phyloP scores from a whole-genome alignment of 35 echinoderm and acorn worm species.

The Eucidaris tribuloides region DNA sequence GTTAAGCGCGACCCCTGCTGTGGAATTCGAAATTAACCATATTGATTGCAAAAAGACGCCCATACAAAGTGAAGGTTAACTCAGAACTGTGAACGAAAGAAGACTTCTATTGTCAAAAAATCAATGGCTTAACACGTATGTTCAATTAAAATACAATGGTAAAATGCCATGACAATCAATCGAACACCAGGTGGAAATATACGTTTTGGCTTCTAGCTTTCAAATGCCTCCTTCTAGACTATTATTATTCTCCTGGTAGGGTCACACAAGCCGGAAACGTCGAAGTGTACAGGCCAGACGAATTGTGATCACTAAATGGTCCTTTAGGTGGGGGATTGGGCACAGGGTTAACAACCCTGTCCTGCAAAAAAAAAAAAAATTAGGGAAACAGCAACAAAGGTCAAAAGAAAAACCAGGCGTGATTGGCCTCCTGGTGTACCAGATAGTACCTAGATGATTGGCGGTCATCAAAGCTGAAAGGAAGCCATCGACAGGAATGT shows the following conservation, averaged over 20 bases:
- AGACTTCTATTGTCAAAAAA: too few relatives aligned
- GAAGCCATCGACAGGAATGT: constrained; percentile 2
- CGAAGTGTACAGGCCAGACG: constrained; percentile 5
- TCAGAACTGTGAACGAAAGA: too few relatives aligned
- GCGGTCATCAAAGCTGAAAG: constrained; percentile 2
- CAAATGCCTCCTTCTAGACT: too few relatives aligned
- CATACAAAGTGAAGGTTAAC: too few relatives aligned
- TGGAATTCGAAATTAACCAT: too few relatives aligned
- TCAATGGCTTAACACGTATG: too few relatives aligned
- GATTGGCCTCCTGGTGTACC: not conserved
- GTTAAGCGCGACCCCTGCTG: too few relatives aligned
- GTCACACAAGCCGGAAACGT: not conserved
- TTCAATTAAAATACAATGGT: too few relatives aligned
- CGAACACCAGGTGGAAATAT: too few relatives aligned
- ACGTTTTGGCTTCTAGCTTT: too few relatives aligned
- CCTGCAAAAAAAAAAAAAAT: not conserved
- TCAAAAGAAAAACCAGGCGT: not conserved
- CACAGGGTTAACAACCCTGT: constrained; percentile 1
- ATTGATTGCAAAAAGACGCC: too few relatives aligned
- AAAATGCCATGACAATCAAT: too few relatives aligned
- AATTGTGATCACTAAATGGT: constrained; percentile 11
- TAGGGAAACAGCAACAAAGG: constrained; percentile 19
- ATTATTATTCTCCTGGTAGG: constrained; percentile 4
- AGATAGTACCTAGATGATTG: constrained; percentile 3
- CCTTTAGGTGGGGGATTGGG: constrained; percentile 17